A percentile compares a stretch with the other conserved stretches of the same genome.
Conservation (phyloP, 2,888 invertebrate genomes). For the Noctua janthina region DNA sequence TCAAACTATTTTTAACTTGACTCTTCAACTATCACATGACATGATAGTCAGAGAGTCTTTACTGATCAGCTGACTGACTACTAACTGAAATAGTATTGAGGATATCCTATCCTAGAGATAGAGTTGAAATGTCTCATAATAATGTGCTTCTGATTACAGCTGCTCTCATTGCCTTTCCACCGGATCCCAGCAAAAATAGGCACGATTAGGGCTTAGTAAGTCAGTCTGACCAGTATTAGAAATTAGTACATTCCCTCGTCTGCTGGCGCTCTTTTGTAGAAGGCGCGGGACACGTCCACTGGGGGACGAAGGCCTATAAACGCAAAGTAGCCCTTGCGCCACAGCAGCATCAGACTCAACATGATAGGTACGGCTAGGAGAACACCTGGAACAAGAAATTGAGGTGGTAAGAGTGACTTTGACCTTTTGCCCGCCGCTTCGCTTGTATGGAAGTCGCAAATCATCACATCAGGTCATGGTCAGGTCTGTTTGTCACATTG, state of each 20-base stretch:
- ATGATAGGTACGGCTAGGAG: slow-evolving; percentile 92
- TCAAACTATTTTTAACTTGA: not conserved
- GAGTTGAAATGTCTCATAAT: not conserved
- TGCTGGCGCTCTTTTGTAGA: slow-evolving; percentile 92
- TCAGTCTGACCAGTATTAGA: slow-evolving; percentile 3
- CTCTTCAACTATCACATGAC: slow-evolving; percentile 19
- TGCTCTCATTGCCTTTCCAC: no score
- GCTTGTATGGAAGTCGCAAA: no score
- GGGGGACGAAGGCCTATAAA: slow-evolving; percentile 90
- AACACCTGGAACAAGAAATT: slow-evolving; percentile 85
- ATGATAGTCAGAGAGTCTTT: slow-evolving; percentile 8
- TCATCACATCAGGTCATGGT: no score
- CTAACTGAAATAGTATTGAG: not conserved
- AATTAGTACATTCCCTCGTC: slow-evolving; percentile 81
- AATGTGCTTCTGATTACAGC: not conserved
- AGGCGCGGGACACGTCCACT: slow-evolving; percentile 92
- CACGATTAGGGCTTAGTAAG: not conserved
- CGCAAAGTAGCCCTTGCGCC: slow-evolving; percentile 92
- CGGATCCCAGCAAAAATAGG: not conserved
- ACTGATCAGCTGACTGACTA: slow-evolving; percentile 23
- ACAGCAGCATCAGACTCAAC: slow-evolving; percentile 90
- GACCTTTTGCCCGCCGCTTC: no score
- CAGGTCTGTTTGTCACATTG: no score
- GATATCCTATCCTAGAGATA: not conserved
- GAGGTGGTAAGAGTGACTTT: not conserved